Conservation (phyloP, 2,888 invertebrate species). For the Clivina fossor region DNA sequence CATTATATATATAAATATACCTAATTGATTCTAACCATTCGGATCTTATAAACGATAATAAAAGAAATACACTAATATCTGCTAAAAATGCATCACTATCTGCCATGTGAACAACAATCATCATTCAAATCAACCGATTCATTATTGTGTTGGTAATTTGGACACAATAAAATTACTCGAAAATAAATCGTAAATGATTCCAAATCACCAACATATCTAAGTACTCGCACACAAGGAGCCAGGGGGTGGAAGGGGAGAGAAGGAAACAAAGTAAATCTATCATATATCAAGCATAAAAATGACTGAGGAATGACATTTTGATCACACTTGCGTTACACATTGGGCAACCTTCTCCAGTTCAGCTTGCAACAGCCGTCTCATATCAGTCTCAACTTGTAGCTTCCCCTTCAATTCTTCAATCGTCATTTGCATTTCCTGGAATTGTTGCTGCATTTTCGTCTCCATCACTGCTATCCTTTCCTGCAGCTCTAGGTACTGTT, state of each 20-base stretch:
- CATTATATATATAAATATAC: too few species aligned
- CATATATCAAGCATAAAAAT: slow-evolving; percentile 18
- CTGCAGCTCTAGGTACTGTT: slow-evolving; percentile 49
- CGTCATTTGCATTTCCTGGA: slow-evolving; percentile 60
- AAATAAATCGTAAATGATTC: background rate
- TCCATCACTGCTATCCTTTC: slow-evolving; percentile 61
- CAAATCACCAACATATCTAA: slow-evolving; percentile 1
- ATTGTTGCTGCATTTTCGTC: slow-evolving; percentile 61
- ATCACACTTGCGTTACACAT: slow-evolving; percentile 71
- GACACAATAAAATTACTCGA: background rate
- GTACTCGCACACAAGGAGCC: slow-evolving; percentile 24
- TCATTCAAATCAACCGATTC: too few species aligned
- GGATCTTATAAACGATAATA: too few species aligned
- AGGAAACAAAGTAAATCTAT: too few species aligned
- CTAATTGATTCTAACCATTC: too few species aligned
- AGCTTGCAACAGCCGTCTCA: slow-evolving; percentile 63
- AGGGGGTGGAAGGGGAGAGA: too few species aligned
- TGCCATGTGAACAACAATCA: too few species aligned
- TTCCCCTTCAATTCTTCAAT: slow-evolving; percentile 66
- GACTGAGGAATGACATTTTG: slow-evolving; percentile 16
- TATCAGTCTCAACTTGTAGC: slow-evolving; percentile 64
- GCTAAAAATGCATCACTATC: too few species aligned
- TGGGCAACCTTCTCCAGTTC: slow-evolving; percentile 71
- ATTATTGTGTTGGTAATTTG: background rate
- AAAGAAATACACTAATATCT: too few species aligned